Evolutionary conservation across 2,888 invertebrate species (phyloP).

Genomic region (Ecliptopera silaceata): DNA sequence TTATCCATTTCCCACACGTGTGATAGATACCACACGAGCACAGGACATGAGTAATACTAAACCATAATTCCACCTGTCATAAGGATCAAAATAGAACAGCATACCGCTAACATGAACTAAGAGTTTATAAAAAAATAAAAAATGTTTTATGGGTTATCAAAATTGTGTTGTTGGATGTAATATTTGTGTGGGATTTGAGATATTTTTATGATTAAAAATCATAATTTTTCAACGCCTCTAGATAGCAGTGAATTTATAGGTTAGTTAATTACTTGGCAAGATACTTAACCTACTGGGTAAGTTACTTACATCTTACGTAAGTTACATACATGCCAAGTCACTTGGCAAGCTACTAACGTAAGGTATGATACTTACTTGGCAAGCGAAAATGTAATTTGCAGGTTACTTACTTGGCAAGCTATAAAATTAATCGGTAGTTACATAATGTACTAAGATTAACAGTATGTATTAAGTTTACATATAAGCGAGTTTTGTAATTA

Average conservation of each 20-base stretch:
- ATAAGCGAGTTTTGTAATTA: too few species aligned
- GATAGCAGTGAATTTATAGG: too few species aligned
- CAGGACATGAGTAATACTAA: conserved; percentile 29
- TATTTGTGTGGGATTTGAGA: not conserved
- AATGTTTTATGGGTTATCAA: conserved; percentile 15
- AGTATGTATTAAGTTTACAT: too few species aligned
- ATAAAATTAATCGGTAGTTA: conserved; percentile 27
- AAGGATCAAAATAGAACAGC: conserved; percentile 31
- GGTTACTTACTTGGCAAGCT: not conserved
- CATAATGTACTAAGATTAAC: too few species aligned
- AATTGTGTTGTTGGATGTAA: conserved; percentile 11
- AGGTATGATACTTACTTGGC: not conserved
- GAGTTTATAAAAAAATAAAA: not conserved
- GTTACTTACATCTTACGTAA: too few species aligned
- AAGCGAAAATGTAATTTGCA: not conserved
- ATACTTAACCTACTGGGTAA: too few species aligned
- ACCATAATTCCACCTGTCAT: conserved; percentile 26
- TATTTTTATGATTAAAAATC: too few species aligned
- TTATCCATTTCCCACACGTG: conserved; percentile 12
- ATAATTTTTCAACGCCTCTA: too few species aligned
- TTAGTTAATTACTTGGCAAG: too few species aligned
- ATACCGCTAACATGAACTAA: conserved; percentile 12
- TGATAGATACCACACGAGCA: conserved; percentile 21
- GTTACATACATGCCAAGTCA: too few species aligned
- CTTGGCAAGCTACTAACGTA: not conserved